Evolutionary conservation across 2,888 invertebrate genomes (phyloP), one percentile per base, ranked within the genome.

Genomic region (Drosophila subsilvestris): DNA sequence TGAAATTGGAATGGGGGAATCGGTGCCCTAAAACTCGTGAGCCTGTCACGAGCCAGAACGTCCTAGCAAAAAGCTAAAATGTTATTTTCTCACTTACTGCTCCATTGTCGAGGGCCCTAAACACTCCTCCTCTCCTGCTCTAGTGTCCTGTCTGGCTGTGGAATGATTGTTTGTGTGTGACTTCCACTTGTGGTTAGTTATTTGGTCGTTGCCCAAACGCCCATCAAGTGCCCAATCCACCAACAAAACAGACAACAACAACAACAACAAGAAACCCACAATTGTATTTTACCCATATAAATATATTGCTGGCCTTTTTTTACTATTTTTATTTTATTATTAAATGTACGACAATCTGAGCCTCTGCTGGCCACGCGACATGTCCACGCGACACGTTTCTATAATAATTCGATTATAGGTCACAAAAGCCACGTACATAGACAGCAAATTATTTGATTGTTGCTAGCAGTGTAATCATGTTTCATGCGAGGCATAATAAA

Each of bases 151-250:
- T 53, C 37, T 47, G 37, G 37, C 6, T 14, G 14, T 1, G 14
- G n/a, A 37, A 37, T 7, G 7, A 37, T 53, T 69, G 54, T 43
- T 42, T 68, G 50, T 75, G 63, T 78, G 43, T 77, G 71, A 43
- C 70, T 56, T 71, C 62, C 83, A 74, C 80, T 83, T 84, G 86
- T 67, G 83, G 83, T 86, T 86, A 82, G 86, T 76, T 86, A 75
- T 78, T 80, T 80, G 68, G 63, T 45, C 62, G 47, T 59, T 27
- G 25, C 29, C 62, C 37, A 17, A 49, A 22, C 29, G 17, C 42
- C 27, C 47, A 12, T 66, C 68, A 75, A 80, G 78, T 77, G 63
- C 72, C 74, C 66, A 70, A 71, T 63, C 72, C 20, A 5, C 32
- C 20, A 22, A 14, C 25, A 29, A 7, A 8, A 25, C 22, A 20